Evolutionary conservation across 2,113 vertebrate genomes (phyloP), one percentile per base, ranked within the genome.

Genomic region (Marmota monax): DNA sequence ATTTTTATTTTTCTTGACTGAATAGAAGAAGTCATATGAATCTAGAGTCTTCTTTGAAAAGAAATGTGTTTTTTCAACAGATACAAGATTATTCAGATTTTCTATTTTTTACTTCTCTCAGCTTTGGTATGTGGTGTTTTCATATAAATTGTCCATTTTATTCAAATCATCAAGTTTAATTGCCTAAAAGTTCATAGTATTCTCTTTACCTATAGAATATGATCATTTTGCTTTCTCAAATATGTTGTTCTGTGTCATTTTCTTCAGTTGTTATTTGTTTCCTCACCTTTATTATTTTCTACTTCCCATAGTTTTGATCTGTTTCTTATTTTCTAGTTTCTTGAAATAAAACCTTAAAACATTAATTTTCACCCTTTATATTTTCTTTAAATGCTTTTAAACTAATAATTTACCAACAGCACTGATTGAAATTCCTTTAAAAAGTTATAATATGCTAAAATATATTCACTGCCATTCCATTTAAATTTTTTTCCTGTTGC

Each of bases 311-410:
- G 12, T 32, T 76, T 67, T 83, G 4, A 65, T 83, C 76, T 92
- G 25, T 48, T 90, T 5, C 74, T 89, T n/a, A 76, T 63, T 93
- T 79, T 92, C 65, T 83, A 83, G 13, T 14, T 65, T 73, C 63
- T 73, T 88, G 29, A 93, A 77, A 87, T 65, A 12, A 65, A 95
- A 84, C 8, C 23, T 70, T 90, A 69, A 94, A 73, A 29, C 87
- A 87, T 34, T 83, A 86, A 74, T 27, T 74, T 56, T 76, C 7
- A 42, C 37, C 17, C 29, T 76, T 94, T 11, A 56, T 77, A 61
- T 92, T 90, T 96, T 77, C 58, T 84, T 85, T 90, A 91, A 84
- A 73, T 67, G 18, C 12, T 32, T 69, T 63, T 79, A 80, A 94
- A 9, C 58, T 92, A 79, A 65, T 11, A 82, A 63, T 70, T 90